phyloP scores from a whole-genome alignment of 2,113 vertebrate genomes.

The Coptodon rendalli region DNA sequence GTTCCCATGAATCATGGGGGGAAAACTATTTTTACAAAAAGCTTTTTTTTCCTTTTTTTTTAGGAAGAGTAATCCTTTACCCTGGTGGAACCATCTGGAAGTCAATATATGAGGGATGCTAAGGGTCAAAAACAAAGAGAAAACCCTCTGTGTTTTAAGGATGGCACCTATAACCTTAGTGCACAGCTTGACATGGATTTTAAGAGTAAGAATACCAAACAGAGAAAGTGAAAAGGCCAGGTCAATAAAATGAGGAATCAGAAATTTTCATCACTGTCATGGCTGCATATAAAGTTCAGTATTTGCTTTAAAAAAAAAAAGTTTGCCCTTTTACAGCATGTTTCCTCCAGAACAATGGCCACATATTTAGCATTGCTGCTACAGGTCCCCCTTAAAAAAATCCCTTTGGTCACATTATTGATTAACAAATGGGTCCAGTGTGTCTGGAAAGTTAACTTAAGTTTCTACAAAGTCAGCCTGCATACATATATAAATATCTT shows the following conservation, averaged over 20 bases:
- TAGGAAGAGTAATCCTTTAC: background rate
- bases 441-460: background rate
- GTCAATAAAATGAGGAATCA: background rate
- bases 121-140: background rate
- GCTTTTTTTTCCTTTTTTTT: background rate
- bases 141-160: background rate
- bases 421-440: background rate
- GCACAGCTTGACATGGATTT: background rate
- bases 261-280: background rate
- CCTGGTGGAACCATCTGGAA: background rate
- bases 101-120: background rate
- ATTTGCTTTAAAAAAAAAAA: accelerated
- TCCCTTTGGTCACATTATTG: background rate
- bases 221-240: background rate
- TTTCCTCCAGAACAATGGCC: background rate
- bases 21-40: background rate
- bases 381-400: background rate
- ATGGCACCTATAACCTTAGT: background rate
- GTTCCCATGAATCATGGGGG: background rate
- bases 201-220: background rate
- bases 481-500: background rate
- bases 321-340: background rate
- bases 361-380: background rate
- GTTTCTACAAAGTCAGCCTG: background rate
- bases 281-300: background rate